Evolutionary conservation across 2,113 vertebrate genomes (phyloP), one percentile per base, ranked within the genome.

Genomic region (Psilopogon haemacephalus): DNA sequence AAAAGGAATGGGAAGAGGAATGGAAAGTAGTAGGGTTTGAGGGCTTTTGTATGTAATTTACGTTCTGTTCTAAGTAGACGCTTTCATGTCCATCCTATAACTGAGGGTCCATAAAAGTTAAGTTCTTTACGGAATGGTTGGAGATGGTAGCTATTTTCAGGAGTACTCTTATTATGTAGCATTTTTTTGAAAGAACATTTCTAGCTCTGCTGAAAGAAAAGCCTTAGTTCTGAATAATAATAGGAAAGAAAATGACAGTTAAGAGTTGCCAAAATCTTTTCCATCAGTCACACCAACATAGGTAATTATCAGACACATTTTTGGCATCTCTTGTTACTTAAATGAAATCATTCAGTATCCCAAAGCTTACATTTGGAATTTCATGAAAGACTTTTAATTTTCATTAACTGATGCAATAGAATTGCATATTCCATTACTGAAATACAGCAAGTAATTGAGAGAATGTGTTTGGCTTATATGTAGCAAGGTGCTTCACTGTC

Each of bases 201-300:
- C 54, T 56, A 78, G 38, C 15, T 88, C 40, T 89, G 74, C 40
- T 50, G 70, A 72, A 81, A 56, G 17, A 94, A 42, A 84, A 62
- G 19, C 46, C 78, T 86, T 48, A 52, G 12, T 84, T 95, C 89
- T 70, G 44, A 92, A 69, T 75, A 90, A 62, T 73, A 79, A 87
- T 38, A 69, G 67, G 12, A 32, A 86, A 90, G 55, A 86, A 78
- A 79, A 75, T 75, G 12, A 44, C 86, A 60, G 38, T 58, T 81
- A 52, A 81, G 65, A 75, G 40, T 69, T 59, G 62, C 14, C 12
- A 75, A 84, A 73, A 69, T 70, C 40, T 78, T 81, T 59, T 70
- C 15, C 14, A 32, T 75, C 24, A 72, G 16, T 89, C 70, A 75
- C 35, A n/a, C 15, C 81, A 56, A 55, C 9, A 33, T 62, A 78